Evolutionary conservation across 2,797 vertebrate species (phyloP), one percentile per base, ranked within the genome.

Genomic region (Uromys caudimaculatus): DNA sequence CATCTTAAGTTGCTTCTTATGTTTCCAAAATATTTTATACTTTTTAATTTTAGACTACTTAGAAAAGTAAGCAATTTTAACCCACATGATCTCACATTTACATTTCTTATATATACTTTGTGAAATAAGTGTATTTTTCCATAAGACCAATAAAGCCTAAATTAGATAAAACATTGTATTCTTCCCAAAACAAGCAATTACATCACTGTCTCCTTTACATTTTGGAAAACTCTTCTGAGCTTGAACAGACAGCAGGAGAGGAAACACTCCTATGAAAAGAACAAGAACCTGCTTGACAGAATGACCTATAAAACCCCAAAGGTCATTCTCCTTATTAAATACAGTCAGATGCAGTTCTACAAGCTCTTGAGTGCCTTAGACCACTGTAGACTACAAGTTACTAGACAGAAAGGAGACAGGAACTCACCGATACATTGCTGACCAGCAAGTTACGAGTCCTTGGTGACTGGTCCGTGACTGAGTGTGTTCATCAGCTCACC

Each of bases 381-480:
- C 41, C 56, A 78, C 69, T 95, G 88, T 81, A 86, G 93, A 81
- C 41, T 69, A 69, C 56, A 93, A 96, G 50, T 60, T 58, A 52
- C 41, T 75, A 95, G 87, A 76, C 8, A 71, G n/a, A 69, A 90
- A 85, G 29, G 13, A 77, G 86, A 93, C 87, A 23, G 17, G n/a
- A 91, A 96, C 97, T 97, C 88, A 98, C 97, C 35, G 83, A 90
- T 96, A 95, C 97, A 97, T 97, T 69, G 95, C 95, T 95, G 94
- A 91, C 64, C 79, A 91, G 92, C 91, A 85, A 75, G 60, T 38
- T 67, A 79, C 38, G 56, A 94, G 50, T 86, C 58, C 75, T 6
- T 21, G 24, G 87, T 94, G 92, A 92, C 35, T 0, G 3, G 38
- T 82, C 69, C 23, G n/a, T 6, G 71, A 35, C 41, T 58, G 71